Base-by-base conservation (phyloP, 1,140 invertebrate genomes). In the Euura lappo region DNA sequence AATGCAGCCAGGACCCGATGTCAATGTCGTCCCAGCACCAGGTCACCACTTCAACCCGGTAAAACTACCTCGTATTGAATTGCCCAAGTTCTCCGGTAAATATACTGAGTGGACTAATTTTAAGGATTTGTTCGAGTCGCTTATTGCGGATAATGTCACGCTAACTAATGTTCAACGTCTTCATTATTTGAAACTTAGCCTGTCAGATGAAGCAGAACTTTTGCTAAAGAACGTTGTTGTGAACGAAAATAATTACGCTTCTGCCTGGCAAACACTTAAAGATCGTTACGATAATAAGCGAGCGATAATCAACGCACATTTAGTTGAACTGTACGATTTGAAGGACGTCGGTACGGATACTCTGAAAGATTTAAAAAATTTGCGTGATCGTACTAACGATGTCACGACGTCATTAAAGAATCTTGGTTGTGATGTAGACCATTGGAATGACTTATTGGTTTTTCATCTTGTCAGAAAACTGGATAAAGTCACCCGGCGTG, bases 241-340 rank as follows among this genome's bases (percentile, higher is more conserved):
- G 28, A 28, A 28, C 28, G 28, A 28, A 28, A 28, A 28, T 28
- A 78, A 79, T 74, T 79, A 80, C 69, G 65, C 13, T 1, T 75
- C 77, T 11, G 76, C 77, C 1, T 80, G 77, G 77, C 42, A 78
- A 0, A 67, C 79, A 6, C 66, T 79, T 51, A 76, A 60, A 44
- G 71, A 77, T 69, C 64, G 75, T 2, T 80, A 74, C 69, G 75
- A 79, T 0, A 72, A 79, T 75, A 69, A 65, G 68, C 72, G 72
- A 70, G 73, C 74, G 2, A 79, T 78, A 4, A 75, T 74, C 7
- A 73, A 76, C 71, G 76, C 72, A 45, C 76, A 80, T 65, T 66
- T 78, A 65, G 74, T 75, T 65, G 72, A 75, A 6, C 72, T 78
- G 45, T 71, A 75, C 0, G 4, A 45, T 10, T 65, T 80, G 11